Base-by-base conservation (phyloP, 2,797 vertebrate species). In the Vireo griseus region DNA sequence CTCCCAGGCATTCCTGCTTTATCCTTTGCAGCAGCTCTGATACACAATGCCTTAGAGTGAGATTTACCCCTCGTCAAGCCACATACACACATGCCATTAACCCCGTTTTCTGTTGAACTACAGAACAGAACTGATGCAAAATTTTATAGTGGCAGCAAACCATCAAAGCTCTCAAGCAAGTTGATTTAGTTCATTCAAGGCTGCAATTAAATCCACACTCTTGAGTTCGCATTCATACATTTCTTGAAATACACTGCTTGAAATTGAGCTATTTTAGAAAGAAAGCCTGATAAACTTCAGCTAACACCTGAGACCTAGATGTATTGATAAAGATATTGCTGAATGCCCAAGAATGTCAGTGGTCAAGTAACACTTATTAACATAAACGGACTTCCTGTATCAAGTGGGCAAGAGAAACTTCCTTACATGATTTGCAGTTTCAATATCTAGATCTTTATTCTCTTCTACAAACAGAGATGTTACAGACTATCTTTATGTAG, bases 81-180 rank as follows among this genome's bases (percentile, higher is more conserved):
- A 29, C n/a, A 12, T 1, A 3, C 2, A 4, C 11, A 39, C 14
- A 9, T 4, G 17, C 16, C 35, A 33, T 12, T 37, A 67, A 33
- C 7, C 19, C 84, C 12, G 3, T n/a, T 51, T 71, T 58, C 40
- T 67, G 25, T 20, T 22, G 42, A n/a, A 55, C 16, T 16, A 45
- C 40, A 73, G 58, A 44, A 76, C 13, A 67, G 31, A 85, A 42
- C 37, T 4, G 45, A 48, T 33, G 16, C 13, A 59, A 59, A 85
- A 18, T 6, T 54, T 54, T 2, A 59, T 9, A 50, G 65, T 9
- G 40, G 16, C 31, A 68, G 25, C 33, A 92, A 71, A n/a, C 13
- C 25, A 54, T 24, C 48, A 73, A 54, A 77, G 40, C 33, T 66
- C 24, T 90, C 65, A 69, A 42, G 42, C 22, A 33, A 39, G 14